A percentile compares a stretch with the other conserved stretches of the same genome.
These are phyloP conservation scores for Anguilla japonica DNA, from an alignment of 2,113 vertebrate species.

Conservation along the genomic window DNA sequence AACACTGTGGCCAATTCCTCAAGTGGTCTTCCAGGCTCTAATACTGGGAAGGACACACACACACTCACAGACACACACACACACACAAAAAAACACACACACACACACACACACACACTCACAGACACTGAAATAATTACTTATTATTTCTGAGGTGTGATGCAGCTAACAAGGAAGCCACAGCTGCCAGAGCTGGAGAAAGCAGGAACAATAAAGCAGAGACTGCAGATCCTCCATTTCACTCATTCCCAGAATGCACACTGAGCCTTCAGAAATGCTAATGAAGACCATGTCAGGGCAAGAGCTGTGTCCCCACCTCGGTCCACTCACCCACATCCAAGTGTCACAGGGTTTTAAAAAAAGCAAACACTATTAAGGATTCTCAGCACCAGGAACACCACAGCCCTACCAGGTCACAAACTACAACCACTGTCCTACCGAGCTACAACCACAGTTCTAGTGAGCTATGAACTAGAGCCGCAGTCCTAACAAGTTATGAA, in stretches of 20 bases:
- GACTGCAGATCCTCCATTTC: background rate
- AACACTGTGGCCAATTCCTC: constrained; percentile 47
- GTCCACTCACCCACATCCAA: background rate
- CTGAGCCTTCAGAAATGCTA: background rate
- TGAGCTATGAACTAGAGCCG: constrained; percentile 33
- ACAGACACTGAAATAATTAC: background rate
- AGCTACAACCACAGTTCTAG: too few relatives aligned
- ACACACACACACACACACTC: too few relatives aligned
- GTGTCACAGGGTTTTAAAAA: background rate
- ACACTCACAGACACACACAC: too few relatives aligned
- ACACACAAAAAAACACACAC: too few relatives aligned
- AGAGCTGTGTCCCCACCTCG: background rate
- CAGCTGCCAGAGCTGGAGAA: background rate
- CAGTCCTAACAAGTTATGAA: constrained; percentile 22
- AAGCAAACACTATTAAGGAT: constrained; percentile 37
- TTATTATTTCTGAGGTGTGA: background rate
- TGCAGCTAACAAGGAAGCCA: background rate
- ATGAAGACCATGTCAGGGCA: background rate
- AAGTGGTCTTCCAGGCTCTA: constrained; percentile 36
- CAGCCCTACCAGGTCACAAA: constrained; percentile 7
- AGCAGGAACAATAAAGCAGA: background rate
- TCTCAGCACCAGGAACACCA: constrained; percentile 45
- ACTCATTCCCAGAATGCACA: background rate
- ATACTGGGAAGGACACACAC: constrained; percentile 14
- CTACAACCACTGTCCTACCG: too few relatives aligned